Evolutionary conservation across 2,888 invertebrate species (phyloP).

Genomic region (Eudasyphora cyanicolor): DNA sequence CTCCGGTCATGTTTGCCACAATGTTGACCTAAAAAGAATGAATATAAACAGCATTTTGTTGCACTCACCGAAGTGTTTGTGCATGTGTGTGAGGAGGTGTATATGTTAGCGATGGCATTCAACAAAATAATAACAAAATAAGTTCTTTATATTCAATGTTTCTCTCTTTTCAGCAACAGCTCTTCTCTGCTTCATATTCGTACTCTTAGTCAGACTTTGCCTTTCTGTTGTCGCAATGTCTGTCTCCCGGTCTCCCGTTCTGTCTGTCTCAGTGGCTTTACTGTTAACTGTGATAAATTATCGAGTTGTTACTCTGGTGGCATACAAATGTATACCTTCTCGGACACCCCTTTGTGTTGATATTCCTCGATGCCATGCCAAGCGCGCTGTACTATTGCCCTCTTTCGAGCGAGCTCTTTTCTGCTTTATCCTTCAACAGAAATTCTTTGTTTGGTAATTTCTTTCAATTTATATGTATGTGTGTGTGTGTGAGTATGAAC

Average conservation of each 20-base stretch:
- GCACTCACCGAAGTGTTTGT: neutral
- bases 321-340: slow-evolving; percentile 54
- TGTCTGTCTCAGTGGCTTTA: slow-evolving; percentile 35
- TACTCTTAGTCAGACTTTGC: neutral
- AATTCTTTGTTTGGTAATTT: slow-evolving; percentile 45
- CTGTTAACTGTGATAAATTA: slow-evolving; percentile 60
- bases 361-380: neutral
- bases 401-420: neutral
- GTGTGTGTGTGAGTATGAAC: slow-evolving; percentile 4
- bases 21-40: slow-evolving; percentile 46
- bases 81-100: neutral
- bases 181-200: neutral
- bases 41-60: slow-evolving; percentile 25
- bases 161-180: neutral
- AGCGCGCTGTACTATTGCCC: neutral
- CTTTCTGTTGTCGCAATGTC: neutral
- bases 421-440: neutral
- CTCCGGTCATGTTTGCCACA: slow-evolving; percentile 38
- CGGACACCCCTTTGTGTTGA: slow-evolving; percentile 43
- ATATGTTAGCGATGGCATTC: slow-evolving; percentile 25
- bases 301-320: slow-evolving; percentile 55
- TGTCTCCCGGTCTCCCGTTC: neutral
- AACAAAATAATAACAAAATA: slow-evolving; percentile 46
- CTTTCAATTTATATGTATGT: slow-evolving; percentile 44
- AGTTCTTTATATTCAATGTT: slow-evolving; percentile 11